Evolutionary conservation across 1,140 invertebrate species (phyloP).

Genomic region (Zaprionus capensis): DNA sequence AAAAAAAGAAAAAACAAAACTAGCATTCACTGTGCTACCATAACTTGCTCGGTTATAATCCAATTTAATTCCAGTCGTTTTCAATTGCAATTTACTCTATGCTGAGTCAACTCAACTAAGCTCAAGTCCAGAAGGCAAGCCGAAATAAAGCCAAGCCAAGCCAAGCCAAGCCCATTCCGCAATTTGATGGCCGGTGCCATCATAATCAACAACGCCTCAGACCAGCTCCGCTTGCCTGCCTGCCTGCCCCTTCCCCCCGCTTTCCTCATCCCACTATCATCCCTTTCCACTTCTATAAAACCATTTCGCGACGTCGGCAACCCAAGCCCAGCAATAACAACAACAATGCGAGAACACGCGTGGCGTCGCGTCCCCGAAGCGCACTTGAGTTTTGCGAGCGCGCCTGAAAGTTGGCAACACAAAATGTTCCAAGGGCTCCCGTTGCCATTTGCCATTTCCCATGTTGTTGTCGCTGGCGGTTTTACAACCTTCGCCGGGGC

Average conservation of each 20-base stretch:
- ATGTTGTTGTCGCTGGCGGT: constrained; percentile 66
- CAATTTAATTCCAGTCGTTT: constrained; percentile 36
- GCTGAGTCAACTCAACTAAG: constrained; percentile 18
- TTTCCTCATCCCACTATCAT: neutral
- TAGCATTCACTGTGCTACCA: neutral
- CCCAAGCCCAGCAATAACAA: constrained; percentile 20
- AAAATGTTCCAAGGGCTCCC: constrained; percentile 56
- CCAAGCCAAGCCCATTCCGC: constrained; percentile 44
- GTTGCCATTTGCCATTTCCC: constrained; percentile 56
- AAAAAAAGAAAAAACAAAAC: too few relatives aligned
- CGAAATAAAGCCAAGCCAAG: constrained; percentile 28
- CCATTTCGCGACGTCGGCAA: constrained; percentile 7
- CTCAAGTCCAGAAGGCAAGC: constrained; percentile 8
- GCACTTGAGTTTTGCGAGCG: constrained; percentile 75
- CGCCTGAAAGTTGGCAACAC: constrained; percentile 72
- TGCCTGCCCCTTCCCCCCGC: constrained; percentile 1
- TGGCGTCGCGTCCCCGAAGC: constrained; percentile 61
- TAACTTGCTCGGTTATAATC: constrained; percentile 18
- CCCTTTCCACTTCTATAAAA: neutral
- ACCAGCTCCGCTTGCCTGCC: constrained; percentile 14
- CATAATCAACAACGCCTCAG: constrained; percentile 69
- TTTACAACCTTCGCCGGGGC: constrained; percentile 71
- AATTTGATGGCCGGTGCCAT: constrained; percentile 74
- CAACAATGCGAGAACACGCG: constrained; percentile 21
- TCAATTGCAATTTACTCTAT: constrained; percentile 33